These are phyloP conservation scores for Chironomus tepperi DNA, from an alignment of 1,140 invertebrate species.

Conservation along the genomic window DNA sequence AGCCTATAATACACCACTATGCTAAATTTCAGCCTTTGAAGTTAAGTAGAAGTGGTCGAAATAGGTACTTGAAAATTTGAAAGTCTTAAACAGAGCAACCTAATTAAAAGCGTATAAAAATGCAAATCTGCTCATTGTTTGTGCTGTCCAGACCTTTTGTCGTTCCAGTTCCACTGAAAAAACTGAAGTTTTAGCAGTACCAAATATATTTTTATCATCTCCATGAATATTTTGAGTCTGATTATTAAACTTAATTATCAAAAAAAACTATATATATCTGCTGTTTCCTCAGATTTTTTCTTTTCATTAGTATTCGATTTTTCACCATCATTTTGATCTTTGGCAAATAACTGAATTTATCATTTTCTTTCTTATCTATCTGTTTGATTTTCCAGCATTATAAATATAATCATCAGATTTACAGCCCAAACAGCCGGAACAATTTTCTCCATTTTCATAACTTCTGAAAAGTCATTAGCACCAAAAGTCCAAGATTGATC, in stretches of 20 bases:
- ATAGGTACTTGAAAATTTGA: too few relatives aligned
- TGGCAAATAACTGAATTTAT: background rate
- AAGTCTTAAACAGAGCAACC: too few relatives aligned
- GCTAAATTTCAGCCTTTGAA: too few relatives aligned
- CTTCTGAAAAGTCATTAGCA: constrained; percentile 76
- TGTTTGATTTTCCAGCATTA: background rate
- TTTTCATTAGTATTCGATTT: too few relatives aligned
- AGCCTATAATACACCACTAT: too few relatives aligned
- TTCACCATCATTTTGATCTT: background rate
- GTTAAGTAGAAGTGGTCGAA: too few relatives aligned
- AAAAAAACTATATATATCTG: background rate
- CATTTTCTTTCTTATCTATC: background rate
- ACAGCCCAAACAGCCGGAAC: constrained; percentile 71
- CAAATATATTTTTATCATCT: constrained; percentile 19
- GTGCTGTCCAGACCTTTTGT: background rate
- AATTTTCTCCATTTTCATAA: constrained; percentile 56
- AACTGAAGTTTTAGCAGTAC: constrained; percentile 20
- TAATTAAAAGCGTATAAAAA: too few relatives aligned
- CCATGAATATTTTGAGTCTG: background rate
- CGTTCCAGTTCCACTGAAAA: constrained; percentile 22
- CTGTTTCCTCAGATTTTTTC: background rate
- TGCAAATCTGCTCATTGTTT: background rate
- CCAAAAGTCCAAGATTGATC: constrained; percentile 76
- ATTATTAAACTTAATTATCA: background rate
- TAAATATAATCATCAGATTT: constrained; percentile 40